phyloP scores from a whole-genome alignment of 2,888 invertebrate genomes.

The Ypsolopha scabrella region DNA sequence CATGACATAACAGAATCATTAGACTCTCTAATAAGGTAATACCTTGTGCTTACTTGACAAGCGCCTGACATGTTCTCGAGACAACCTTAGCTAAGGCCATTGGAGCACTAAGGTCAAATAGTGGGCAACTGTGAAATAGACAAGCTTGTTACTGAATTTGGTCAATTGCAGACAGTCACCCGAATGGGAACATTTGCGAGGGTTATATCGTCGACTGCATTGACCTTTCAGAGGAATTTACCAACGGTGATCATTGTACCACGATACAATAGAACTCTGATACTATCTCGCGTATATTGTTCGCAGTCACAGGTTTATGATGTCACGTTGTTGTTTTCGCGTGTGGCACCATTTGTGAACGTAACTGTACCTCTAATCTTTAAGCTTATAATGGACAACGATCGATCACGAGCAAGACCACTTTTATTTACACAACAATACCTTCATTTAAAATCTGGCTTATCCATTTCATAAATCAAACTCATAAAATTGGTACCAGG shows the following conservation, averaged over 20 bases:
- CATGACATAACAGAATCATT: no score
- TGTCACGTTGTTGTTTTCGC: conserved; percentile 33
- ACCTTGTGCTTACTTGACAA: neutral
- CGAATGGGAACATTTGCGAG: neutral
- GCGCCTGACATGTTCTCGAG: neutral
- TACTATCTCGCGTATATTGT: conserved; percentile 29
- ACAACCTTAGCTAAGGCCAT: conserved; percentile 3
- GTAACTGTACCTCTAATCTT: conserved; percentile 16
- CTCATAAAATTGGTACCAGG: conserved; percentile 2
- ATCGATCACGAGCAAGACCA: neutral
- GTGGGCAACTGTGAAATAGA: neutral
- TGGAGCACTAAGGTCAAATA: neutral
- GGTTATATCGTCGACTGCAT: neutral
- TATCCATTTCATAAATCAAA: neutral
- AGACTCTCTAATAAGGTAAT: neutral
- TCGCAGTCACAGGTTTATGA: conserved; percentile 26
- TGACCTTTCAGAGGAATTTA: neutral
- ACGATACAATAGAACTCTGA: conserved; percentile 10
- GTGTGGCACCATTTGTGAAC: conserved; percentile 21
- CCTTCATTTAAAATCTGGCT: neutral
- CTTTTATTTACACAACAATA: neutral
- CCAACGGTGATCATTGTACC: conserved; percentile 8
- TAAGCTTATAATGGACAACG: neutral
- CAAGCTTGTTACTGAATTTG: no score
- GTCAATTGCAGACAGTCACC: neutral